phyloP scores from a whole-genome alignment of 2,113 vertebrate species.

The Symphodus melops region DNA sequence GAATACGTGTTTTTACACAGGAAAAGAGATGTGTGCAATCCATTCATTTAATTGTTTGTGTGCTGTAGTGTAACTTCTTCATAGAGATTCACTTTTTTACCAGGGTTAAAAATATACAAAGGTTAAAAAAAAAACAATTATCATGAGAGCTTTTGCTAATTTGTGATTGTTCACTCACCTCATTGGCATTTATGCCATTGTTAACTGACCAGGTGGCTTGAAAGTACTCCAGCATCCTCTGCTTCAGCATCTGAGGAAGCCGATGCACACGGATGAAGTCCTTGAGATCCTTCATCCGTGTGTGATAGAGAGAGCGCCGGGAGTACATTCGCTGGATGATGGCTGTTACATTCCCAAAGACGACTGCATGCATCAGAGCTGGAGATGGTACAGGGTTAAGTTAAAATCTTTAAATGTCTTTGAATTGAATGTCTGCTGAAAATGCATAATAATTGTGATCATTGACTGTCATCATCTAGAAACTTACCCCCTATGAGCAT shows the following conservation, averaged over 20 bases:
- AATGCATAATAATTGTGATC: neutral
- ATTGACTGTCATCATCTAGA: neutral
- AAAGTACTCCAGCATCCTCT: constrained; percentile 97
- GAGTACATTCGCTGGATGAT: constrained; percentile 99
- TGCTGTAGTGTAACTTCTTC: neutral
- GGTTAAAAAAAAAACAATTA: no score
- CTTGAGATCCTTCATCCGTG: constrained; percentile 96
- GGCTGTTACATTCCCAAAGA: constrained; percentile 97
- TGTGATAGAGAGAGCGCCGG: constrained; percentile 95
- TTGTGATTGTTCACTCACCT: constrained; percentile 80
- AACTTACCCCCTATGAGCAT: constrained; percentile 96
- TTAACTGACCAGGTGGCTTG: constrained; percentile 98
- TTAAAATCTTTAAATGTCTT: no score
- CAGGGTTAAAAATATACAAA: neutral
- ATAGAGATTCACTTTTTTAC: neutral
- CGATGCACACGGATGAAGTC: constrained; percentile 96
- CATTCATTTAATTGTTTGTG: neutral
- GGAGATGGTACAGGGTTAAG: constrained; percentile 10
- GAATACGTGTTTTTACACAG: neutral
- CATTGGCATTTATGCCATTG: constrained; percentile 95
- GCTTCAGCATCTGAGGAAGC: constrained; percentile 94
- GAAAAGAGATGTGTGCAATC: neutral
- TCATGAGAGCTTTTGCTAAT: neutral
- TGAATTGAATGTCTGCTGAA: neutral
- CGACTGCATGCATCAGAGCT: constrained; percentile 98